Evolutionary conservation across 1,140 invertebrate genomes (phyloP), one percentile per base, ranked within the genome.

Genomic region (Saxidomus purpurata): DNA sequence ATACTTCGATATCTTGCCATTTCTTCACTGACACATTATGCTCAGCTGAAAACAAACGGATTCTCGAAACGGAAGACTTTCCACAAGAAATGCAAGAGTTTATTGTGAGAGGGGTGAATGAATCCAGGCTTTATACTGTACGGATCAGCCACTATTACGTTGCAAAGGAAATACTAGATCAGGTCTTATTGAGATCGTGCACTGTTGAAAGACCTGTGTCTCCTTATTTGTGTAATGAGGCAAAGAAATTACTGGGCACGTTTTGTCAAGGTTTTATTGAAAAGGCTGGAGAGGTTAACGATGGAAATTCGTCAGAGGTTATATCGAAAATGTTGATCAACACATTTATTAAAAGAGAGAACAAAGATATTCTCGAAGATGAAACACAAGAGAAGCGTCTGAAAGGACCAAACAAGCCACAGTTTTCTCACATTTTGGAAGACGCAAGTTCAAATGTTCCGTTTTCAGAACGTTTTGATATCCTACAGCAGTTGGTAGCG

Each of bases 81-180:
- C 91, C 91, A 1, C 2, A 80, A 9, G 71, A 85, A 25, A 79
- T 91, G 11, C 71, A 59, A 38, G 79, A 89, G 34, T 91, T 93
- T 38, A 74, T 93, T 34, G 91, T 92, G 0, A 34, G 22, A 19
- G 89, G 91, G 59, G 47, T 40, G 17, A 87, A 90, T 25, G 89
- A 91, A 71, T 74, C 77, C 2, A 83, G 74, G 76, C 22, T 19
- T 6, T 74, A 92, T 17, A 89, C 87, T 25, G 85, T 93, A 11
- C 71, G 93, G 13, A 91, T 92, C 22, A 90, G 90, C 47, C 92
- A 93, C 49, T 91, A 91, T 49, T 36, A 90, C 13, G 63, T 93
- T 28, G 93, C 93, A 31, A 92, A 89, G 55, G 93, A 93, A 82
- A 93, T 93, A 9, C 67, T 93, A 1, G 92, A 93, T 17, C 91